Evolutionary conservation across 2,113 vertebrate species (phyloP), one percentile per base, ranked within the genome.

Genomic region (Echinops telfairi): DNA sequence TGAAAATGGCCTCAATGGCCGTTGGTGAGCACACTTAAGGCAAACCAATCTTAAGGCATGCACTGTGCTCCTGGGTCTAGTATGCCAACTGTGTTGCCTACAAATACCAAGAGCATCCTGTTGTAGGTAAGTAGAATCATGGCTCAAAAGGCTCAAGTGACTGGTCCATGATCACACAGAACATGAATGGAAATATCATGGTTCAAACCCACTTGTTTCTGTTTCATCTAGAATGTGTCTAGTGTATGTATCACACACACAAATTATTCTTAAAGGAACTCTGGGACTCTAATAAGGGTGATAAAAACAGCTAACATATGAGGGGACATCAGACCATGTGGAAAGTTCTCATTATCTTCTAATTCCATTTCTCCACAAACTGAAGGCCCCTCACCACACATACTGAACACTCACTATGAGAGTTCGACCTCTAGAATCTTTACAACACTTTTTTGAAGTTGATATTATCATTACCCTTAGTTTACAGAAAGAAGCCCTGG

Each of bases 401-500:
- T 29, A 76, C 3, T 31, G 10, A 83, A 66, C 25, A 27, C 27
- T 84, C 73, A 71, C 20, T 47, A 47, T 62, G 29, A 47, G 36
- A 40, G n/a, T 78, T 68, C 64, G 22, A 10, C 29, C n/a, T 86
- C 60, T 83, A 71, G 87, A 90, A 79, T 90, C 78, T 80, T 75
- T 62, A 15, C 9, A 82, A 89, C 20, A 77, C 3, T 23, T 82
- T 19, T 78, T 11, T 53, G n/a, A 66, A 19, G 36, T 36, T 64
- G 31, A n/a, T 43, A 77, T n/a, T 53, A 11, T 76, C 93, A 84
- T n/a, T 68, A 76, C 76, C 70, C 62, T 89, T 53, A 85, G 82
- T 71, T 77, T 70, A 71, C 14, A 53, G 58, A 53, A 53, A 53
- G 47, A 53, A 8, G 47, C 47, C 47, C 47, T 53, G 47, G 47